Percentiles rank a stretch among this genome's conserved stretches.
Evolutionary conservation across 1,140 invertebrate species (phyloP).

Genomic region (Tetramorium alpestre): DNA sequence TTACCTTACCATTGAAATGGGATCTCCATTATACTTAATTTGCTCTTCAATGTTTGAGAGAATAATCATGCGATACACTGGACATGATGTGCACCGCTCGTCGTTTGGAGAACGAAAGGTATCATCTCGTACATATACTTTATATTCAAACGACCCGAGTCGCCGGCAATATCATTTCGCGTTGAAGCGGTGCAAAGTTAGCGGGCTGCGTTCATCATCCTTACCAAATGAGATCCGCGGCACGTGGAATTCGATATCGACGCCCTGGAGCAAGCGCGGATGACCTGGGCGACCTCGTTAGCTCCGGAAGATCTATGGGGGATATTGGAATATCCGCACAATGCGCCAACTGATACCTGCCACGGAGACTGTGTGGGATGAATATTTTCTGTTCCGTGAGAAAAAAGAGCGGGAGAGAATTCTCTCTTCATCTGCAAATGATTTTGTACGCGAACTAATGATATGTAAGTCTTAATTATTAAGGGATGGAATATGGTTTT

Average conservation of each 20-base stretch:
- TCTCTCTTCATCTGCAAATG: neutral
- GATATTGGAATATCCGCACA: slow-evolving; percentile 39
- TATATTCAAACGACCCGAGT: slow-evolving; percentile 41
- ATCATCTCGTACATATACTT: slow-evolving; percentile 12
- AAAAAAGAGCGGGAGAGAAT: neutral
- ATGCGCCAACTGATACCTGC: slow-evolving; percentile 27
- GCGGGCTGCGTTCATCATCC: slow-evolving; percentile 31
- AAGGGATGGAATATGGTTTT: neutral
- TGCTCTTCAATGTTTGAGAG: neutral
- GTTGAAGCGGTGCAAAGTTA: slow-evolving; percentile 44
- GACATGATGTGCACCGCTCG: neutral
- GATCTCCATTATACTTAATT: neutral
- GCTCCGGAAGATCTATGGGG: slow-evolving; percentile 30
- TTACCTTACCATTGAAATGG: neutral
- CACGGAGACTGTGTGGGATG: neutral
- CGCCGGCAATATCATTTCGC: neutral
- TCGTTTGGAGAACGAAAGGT: slow-evolving; percentile 15
- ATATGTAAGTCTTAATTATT: neutral
- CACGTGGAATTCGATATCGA: slow-evolving; percentile 49
- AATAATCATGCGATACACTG: neutral
- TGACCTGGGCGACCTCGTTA: slow-evolving; percentile 43
- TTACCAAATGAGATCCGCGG: slow-evolving; percentile 50
- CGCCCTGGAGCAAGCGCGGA: slow-evolving; percentile 7
- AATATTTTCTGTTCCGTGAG: slow-evolving; percentile 21
- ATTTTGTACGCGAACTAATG: neutral